A percentile compares a stretch with the other conserved stretches of the same genome.
These are phyloP conservation scores for Synaphobranchus kaupii DNA, from an alignment of 2,797 vertebrate species.

Conservation along the genomic window DNA sequence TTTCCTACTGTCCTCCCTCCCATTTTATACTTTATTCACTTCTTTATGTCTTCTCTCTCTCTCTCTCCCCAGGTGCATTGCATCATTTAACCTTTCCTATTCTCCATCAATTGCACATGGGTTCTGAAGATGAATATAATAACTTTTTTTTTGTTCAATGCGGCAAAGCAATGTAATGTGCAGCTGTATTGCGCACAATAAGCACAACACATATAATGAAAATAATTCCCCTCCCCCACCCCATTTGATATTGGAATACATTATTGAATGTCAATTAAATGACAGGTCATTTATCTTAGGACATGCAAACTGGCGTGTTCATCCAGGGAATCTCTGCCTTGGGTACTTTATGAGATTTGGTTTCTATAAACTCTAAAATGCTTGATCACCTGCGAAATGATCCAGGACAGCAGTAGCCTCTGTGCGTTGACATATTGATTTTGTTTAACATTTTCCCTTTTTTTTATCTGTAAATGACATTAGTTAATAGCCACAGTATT, in stretches of 20 bases:
- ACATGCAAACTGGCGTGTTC: slow-evolving; percentile 39
- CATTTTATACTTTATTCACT: not conserved
- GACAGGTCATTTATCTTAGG: slow-evolving; percentile 10
- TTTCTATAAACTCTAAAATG: slow-evolving; percentile 61
- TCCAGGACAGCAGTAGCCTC: slow-evolving; percentile 61
- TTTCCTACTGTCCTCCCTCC: not conserved
- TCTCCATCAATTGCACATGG: not conserved
- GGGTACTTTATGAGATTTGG: slow-evolving; percentile 53
- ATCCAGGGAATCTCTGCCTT: slow-evolving; percentile 27
- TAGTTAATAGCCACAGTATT: slow-evolving; percentile 54
- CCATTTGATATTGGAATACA: not conserved
- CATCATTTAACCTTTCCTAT: not conserved
- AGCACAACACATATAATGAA: not conserved
- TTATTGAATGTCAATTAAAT: slow-evolving; percentile 19
- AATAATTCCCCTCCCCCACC: not conserved
- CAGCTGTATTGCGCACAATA: not conserved
- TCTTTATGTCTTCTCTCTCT: not conserved
- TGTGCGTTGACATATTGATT: slow-evolving; percentile 33
- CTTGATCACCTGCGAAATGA: slow-evolving; percentile 67
- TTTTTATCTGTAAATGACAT: slow-evolving; percentile 17
- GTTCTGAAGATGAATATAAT: not conserved
- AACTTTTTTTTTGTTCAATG: not conserved
- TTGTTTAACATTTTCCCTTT: slow-evolving; percentile 55
- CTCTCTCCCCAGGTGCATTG: not conserved
- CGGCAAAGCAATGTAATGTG: not conserved